These are phyloP conservation scores for Bombus confusus DNA, from an alignment of 1,140 invertebrate species.

Conservation along the genomic window DNA sequence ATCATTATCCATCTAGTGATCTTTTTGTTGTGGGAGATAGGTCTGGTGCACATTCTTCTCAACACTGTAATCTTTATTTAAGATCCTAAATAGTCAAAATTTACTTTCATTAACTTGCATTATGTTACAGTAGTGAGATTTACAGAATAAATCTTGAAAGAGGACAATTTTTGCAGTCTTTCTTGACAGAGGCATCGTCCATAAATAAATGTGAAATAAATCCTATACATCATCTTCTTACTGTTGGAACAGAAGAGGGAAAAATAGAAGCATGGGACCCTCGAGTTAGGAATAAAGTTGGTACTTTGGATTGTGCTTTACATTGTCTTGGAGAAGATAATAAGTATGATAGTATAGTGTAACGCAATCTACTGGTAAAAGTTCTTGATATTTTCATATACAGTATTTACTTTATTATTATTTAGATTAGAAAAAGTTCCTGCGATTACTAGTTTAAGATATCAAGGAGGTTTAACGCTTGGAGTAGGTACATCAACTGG, in stretches of 20 bases:
- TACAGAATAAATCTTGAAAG: slow-evolving; percentile 98
- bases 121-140: slow-evolving; percentile 89
- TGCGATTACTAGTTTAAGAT: slow-evolving; percentile 90
- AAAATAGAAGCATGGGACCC: slow-evolving; percentile 98
- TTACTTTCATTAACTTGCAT: slow-evolving; percentile 26
- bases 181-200: slow-evolving; percentile 88
- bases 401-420: slow-evolving; percentile 3
- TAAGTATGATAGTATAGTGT: slow-evolving; percentile 78
- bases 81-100: slow-evolving; percentile 83
- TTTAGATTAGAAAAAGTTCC: slow-evolving; percentile 82
- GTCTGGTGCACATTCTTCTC: slow-evolving; percentile 53
- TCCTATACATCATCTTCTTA: slow-evolving; percentile 92
- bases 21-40: slow-evolving; percentile 95
- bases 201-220: slow-evolving; percentile 95
- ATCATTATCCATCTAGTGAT: slow-evolving; percentile 95
- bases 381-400: not conserved
- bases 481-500: slow-evolving; percentile 97
- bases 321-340: slow-evolving; percentile 86
- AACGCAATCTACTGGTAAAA: not conserved
- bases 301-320: slow-evolving; percentile 93
- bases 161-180: slow-evolving; percentile 95
- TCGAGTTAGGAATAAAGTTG: slow-evolving; percentile 88
- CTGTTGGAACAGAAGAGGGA: slow-evolving; percentile 95
- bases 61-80: slow-evolving; percentile 83
- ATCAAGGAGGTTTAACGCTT: slow-evolving; percentile 91